Percentiles rank a stretch among this genome's conserved stretches.
Evolutionary conservation across 2,113 vertebrate genomes (phyloP).

Genomic region (Vanacampus margaritifer): DNA sequence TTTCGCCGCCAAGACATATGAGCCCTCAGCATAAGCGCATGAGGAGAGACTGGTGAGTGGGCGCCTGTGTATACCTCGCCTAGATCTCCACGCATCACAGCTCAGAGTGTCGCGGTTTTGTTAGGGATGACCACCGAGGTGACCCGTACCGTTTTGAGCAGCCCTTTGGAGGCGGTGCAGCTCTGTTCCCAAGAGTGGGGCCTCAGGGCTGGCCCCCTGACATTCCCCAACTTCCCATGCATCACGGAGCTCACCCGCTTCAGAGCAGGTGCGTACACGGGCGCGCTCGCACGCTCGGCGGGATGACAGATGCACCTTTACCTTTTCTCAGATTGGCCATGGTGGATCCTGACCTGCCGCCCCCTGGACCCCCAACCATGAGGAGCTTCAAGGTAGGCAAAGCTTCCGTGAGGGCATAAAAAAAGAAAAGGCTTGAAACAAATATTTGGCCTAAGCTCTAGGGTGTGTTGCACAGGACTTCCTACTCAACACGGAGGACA

Average conservation of each 20-base stretch:
- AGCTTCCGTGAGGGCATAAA: not conserved
- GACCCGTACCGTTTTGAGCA: constrained; percentile 88
- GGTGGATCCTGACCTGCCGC: constrained; percentile 62
- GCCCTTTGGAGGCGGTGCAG: constrained; percentile 75
- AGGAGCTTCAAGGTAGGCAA: constrained; percentile 71
- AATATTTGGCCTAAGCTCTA: not conserved
- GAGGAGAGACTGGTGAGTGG: constrained; percentile 84
- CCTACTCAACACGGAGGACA: constrained; percentile 84
- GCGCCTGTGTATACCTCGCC: too few species aligned
- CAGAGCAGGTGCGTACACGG: constrained; percentile 78
- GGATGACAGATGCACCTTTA: not conserved
- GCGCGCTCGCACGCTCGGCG: not conserved
- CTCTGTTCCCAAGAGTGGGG: constrained; percentile 44
- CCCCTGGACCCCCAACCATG: constrained; percentile 63
- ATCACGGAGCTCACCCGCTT: constrained; percentile 79
- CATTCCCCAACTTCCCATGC: constrained; percentile 81
- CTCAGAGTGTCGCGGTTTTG: not conserved
- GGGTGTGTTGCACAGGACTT: constrained; percentile 72
- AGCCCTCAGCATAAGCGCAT: constrained; percentile 90
- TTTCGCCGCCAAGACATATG: constrained; percentile 84
- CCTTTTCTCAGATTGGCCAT: constrained; percentile 52
- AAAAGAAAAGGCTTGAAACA: not conserved
- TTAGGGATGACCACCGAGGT: constrained; percentile 85
- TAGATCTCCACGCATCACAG: not conserved
- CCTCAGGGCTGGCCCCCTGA: constrained; percentile 86